A percentile compares a stretch with the other conserved stretches of the same genome.
Evolutionary conservation across 2,797 vertebrate genomes (phyloP).

Genomic region (Scolopax rusticola): DNA sequence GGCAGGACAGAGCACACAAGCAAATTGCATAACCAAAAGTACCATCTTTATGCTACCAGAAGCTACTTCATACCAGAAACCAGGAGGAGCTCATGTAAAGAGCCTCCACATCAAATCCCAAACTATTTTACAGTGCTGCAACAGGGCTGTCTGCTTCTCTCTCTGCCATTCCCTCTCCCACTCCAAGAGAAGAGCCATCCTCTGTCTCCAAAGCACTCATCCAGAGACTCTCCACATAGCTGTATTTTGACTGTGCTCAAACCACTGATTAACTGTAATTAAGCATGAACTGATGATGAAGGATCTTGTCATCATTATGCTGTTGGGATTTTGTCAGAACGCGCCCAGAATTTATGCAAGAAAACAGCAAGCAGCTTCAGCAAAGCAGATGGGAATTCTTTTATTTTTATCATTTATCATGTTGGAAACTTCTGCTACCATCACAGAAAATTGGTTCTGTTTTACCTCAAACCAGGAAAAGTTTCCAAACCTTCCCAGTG

Average conservation of each 20-base stretch:
- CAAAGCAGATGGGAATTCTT: not conserved
- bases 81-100: not conserved
- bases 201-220: conserved; percentile 29
- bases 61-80: not conserved
- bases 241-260: conserved; percentile 63
- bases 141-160: not conserved
- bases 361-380: conserved; percentile 56
- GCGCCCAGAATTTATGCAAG: conserved; percentile 41
- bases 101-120: not conserved
- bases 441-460: not conserved
- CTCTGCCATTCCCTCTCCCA: not conserved
- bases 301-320: conserved; percentile 62
- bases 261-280: conserved; percentile 68
- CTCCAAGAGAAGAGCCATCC: conserved; percentile 26
- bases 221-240: conserved; percentile 36
- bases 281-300: conserved; percentile 60
- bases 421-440: conserved; percentile 24
- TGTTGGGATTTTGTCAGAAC: conserved; percentile 50
- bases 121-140: not conserved
- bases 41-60: not conserved
- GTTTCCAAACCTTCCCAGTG: not conserved
- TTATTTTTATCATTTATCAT: not conserved
- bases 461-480: not conserved
- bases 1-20: not conserved
- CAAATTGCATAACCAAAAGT: not conserved